phyloP scores from a whole-genome alignment of 2,888 invertebrate genomes.

The Sturmia bella region DNA sequence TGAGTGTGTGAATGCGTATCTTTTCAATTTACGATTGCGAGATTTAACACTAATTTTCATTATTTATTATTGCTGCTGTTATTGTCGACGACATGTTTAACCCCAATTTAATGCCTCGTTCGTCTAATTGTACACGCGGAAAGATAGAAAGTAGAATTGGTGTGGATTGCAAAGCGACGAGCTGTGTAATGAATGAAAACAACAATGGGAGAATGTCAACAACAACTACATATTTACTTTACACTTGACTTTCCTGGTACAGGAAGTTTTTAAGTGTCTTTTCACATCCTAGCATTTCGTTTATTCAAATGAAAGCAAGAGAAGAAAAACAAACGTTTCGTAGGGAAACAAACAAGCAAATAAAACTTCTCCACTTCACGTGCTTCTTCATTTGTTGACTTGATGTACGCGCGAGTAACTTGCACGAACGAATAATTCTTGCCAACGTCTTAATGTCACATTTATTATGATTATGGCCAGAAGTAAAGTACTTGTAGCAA shows the following conservation, averaged over 20 bases:
- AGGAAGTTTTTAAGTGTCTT: constrained; percentile 51
- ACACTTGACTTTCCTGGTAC: constrained; percentile 63
- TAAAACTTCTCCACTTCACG: constrained; percentile 37
- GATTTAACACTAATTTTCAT: constrained; percentile 19
- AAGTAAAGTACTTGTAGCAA: neutral
- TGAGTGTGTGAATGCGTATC: neutral
- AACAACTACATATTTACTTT: constrained; percentile 62
- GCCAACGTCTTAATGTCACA: constrained; percentile 56
- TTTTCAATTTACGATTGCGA: neutral
- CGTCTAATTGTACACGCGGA: constrained; percentile 45
- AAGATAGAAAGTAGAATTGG: neutral
- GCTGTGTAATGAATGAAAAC: constrained; percentile 24
- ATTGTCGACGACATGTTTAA: constrained; percentile 44
- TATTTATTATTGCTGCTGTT: constrained; percentile 26
- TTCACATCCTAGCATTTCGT: constrained; percentile 38
- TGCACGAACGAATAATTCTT: constrained; percentile 35
- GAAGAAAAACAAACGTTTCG: constrained; percentile 45
- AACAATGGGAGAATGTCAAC: constrained; percentile 48
- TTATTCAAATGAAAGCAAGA: neutral
- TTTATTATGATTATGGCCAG: constrained; percentile 59
- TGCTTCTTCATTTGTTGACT: constrained; percentile 23
- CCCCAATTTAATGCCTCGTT: constrained; percentile 64
- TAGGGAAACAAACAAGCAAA: constrained; percentile 6
- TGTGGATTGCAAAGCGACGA: neutral
- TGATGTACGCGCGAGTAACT: neutral